Evolutionary conservation across 2,113 vertebrate species (phyloP), one percentile per base, ranked within the genome.

Genomic region (Ardeotis arabs): DNA sequence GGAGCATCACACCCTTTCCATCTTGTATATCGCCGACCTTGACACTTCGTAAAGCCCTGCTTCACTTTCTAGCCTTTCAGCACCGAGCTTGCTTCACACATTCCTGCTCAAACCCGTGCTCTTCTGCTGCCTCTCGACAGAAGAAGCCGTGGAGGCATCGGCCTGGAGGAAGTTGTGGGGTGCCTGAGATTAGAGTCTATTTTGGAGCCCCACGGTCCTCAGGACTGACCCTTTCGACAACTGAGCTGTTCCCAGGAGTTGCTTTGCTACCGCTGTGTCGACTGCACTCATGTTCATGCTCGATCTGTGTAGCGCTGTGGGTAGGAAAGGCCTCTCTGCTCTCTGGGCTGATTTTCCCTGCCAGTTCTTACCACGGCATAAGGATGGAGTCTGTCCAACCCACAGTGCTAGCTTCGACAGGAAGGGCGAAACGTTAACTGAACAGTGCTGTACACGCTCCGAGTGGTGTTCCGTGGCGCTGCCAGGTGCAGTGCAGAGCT

Each of bases 161-260:
- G 70, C 79, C 45, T 44, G 64, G 82, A 77, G 90, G 89, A 86
- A 75, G 52, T 19, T 93, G 75, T 24, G 67, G 87, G 90, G 62
- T 66, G 84, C 70, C 72, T 8, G 31, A 86, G 90, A 89, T 95
- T 86, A 91, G 90, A 76, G 72, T 45, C 87, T 93, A 93, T 96
- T 96, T 89, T 80, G 90, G 92, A 93, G 35, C 76, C 87, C 80
- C 87, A 27, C 90, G 75, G 27, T 82, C 84, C 76, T 53, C 76
- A 62, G 94, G 75, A 35, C 28, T 49, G 62, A 76, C 52, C 79
- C 75, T 90, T 72, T 58, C 9, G 13, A 37, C 58, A 59, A 16
- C 14, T 4, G 62, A 80, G 47, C 44, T 29, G 52, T 2, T 90
- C 78, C 64, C 45, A 41, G 55, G 50, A 81, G 82, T 1, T 37